Percentiles rank a stretch among this genome's conserved stretches.
Evolutionary conservation across 1,140 invertebrate genomes (phyloP).

Genomic region (Drosophila nebulosa): DNA sequence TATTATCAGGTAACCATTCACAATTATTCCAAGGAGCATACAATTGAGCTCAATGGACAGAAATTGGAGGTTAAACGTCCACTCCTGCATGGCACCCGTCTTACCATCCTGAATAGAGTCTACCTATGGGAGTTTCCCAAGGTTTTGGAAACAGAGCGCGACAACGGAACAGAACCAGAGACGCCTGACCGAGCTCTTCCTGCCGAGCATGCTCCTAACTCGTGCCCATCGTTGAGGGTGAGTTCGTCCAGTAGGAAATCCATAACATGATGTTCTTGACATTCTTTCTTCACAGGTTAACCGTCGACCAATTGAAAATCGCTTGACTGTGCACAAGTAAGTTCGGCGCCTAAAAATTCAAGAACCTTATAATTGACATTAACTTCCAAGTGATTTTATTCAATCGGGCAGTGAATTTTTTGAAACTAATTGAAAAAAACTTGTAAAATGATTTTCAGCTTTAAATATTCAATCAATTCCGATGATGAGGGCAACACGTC

Average conservation of each 20-base stretch:
- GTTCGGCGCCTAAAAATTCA: neutral
- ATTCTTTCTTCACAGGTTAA: slow-evolving; percentile 28
- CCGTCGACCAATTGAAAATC: slow-evolving; percentile 45
- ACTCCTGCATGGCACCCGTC: slow-evolving; percentile 47
- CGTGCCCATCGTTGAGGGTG: slow-evolving; percentile 64
- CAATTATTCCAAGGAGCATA: slow-evolving; percentile 45
- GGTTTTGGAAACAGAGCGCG: slow-evolving; percentile 3
- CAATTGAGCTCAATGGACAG: slow-evolving; percentile 57
- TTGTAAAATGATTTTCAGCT: slow-evolving; percentile 39
- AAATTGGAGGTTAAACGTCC: slow-evolving; percentile 49
- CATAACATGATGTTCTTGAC: neutral
- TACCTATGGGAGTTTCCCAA: slow-evolving; percentile 65
- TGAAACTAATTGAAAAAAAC: slow-evolving; percentile 14
- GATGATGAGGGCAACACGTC: slow-evolving; percentile 74
- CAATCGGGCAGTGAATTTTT: too few species aligned
- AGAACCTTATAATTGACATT: too few species aligned
- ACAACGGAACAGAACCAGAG: neutral
- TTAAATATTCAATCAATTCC: slow-evolving; percentile 69
- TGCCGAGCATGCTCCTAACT: slow-evolving; percentile 58
- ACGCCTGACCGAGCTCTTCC: slow-evolving; percentile 50
- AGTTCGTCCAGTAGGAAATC: neutral
- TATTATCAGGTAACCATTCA: slow-evolving; percentile 56
- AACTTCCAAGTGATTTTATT: too few species aligned
- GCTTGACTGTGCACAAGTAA: slow-evolving; percentile 70
- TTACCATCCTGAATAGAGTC: slow-evolving; percentile 52